phyloP scores from a whole-genome alignment of 2,888 invertebrate species.

The Kryphioiulus occultus region DNA sequence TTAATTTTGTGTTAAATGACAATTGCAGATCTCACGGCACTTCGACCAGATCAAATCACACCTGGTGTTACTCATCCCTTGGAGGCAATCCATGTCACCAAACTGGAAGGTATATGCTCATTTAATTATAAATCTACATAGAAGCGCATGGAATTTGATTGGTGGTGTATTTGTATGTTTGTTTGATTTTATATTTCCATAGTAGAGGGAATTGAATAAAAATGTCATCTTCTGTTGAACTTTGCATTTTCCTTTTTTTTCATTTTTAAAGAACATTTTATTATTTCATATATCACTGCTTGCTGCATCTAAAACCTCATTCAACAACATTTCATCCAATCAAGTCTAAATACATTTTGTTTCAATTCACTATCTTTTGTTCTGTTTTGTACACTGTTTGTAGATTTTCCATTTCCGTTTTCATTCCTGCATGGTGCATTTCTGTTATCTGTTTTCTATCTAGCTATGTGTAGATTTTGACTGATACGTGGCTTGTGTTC shows the following conservation, averaged over 20 bases:
- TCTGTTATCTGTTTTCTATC: conserved; percentile 24
- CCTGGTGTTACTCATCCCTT: conserved; percentile 46
- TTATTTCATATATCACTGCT: background rate
- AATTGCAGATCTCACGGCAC: conserved; percentile 36
- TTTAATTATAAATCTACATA: too few species aligned
- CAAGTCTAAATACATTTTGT: background rate
- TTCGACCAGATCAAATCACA: conserved; percentile 48
- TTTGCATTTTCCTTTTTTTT: background rate
- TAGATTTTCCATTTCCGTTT: background rate
- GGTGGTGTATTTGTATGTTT: background rate
- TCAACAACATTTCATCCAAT: background rate
- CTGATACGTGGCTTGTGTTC: background rate
- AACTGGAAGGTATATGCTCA: conserved; percentile 45
- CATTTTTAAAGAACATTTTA: background rate
- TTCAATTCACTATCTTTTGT: background rate
- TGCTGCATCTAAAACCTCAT: background rate
- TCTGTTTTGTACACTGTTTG: background rate
- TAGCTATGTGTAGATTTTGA: conserved; percentile 9
- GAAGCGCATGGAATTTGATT: too few species aligned
- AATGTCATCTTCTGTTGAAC: background rate
- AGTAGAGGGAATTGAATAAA: background rate
- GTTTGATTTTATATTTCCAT: background rate
- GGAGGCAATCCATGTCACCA: conserved; percentile 1
- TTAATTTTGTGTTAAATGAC: background rate
- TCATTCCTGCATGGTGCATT: conserved; percentile 13